Conservation (phyloP, 2,113 vertebrate species). For the Tachysurus fulvidraco region DNA sequence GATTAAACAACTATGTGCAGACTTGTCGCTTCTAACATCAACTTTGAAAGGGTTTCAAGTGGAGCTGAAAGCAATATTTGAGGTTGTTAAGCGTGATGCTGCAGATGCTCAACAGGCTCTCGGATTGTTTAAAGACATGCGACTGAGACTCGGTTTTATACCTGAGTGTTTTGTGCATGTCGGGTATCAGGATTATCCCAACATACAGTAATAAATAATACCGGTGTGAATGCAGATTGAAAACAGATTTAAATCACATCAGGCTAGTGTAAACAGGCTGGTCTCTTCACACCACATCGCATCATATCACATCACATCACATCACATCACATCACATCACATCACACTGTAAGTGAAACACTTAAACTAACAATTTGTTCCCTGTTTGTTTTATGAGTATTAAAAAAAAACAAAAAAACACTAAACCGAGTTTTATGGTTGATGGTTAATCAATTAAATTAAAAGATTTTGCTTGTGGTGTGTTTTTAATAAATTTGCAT, state of each 20-base stretch:
- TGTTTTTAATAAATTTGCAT: too few species aligned
- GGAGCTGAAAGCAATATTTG: conserved; percentile 15
- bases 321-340: not conserved
- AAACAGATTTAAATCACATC: not conserved
- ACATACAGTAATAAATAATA: not conserved
- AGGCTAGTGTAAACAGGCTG: not conserved
- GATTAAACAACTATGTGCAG: not conserved
- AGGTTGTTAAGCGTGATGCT: not conserved
- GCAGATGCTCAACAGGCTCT: not conserved
- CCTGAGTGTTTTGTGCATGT: not conserved
- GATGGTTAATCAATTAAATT: too few species aligned
- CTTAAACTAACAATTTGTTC: too few species aligned
- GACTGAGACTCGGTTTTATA: not conserved
- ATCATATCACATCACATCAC: not conserved
- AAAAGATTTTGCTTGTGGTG: not conserved
- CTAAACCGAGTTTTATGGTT: too few species aligned
- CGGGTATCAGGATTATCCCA: not conserved
- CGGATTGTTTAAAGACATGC: not conserved
- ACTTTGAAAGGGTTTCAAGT: not conserved
- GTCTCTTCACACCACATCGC: not conserved
- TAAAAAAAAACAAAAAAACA: not conserved
- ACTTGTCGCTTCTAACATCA: not conserved
- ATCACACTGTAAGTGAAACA: not conserved
- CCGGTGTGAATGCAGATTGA: not conserved
- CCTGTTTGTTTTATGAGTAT: not conserved